Base-by-base conservation (phyloP, 2,113 vertebrate species). In the Circaetus gallicus region DNA sequence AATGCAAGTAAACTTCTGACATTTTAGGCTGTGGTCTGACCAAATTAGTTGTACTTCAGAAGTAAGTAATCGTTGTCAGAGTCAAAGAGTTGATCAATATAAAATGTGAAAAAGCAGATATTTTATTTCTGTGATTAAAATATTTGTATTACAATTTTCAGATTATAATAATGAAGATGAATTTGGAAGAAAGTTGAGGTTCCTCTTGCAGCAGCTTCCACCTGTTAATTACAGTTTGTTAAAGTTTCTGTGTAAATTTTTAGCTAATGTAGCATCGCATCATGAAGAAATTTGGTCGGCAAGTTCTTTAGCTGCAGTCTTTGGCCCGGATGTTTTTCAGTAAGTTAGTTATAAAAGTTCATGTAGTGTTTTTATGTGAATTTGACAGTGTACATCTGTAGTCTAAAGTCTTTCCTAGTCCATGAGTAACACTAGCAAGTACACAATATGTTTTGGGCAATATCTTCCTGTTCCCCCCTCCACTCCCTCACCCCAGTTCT, bases 321-420 rank as follows among this genome's bases (percentile, higher is more conserved):
- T 99, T 88, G 99, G 99, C 92, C 99, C 99, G 8, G 99, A 99
- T 98, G 98, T 99, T 97, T 99, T 99, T 96, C 99, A 99, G 99
- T 99, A 98, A 99, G 99, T 98, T 83, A 86, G 29, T 92, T 95
- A 34, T 45, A 79, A 65, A 90, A 79, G 66, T 85, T 96, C 86
- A 53, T 94, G 40, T 3, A 3, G 53, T 77, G 20, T 62, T 92
- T 82, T 34, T 43, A 4, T 62, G 67, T 40, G 43, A 78, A 55
- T 76, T 59, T 63, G 31, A 17, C 28, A 25, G 26, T 52, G 20
- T 79, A 10, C 16, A 16, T 63, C 2, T 56, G 40, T 87, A 79
- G 34, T 47, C 62, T 38, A 1, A 84, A 82, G 42, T 47, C n/a
- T 72, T 63, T 92, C 18, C 31, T 69, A 19, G 42, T 85, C 12